Base-by-base conservation (phyloP, 2,797 vertebrate genomes). In the Acestrorhynchus altus region DNA sequence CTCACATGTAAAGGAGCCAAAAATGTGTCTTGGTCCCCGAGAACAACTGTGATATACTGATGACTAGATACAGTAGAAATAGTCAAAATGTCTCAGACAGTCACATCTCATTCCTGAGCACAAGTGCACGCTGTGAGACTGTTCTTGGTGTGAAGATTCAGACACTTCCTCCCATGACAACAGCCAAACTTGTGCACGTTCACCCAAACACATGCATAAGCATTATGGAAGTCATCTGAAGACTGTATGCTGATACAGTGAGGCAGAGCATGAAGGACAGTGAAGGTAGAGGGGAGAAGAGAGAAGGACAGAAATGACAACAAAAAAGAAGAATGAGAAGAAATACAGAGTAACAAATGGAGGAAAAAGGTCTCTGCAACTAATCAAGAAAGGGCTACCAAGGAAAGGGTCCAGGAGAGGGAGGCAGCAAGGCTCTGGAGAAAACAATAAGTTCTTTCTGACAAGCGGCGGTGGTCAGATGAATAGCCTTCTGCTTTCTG, bases 391-490 rank as follows among this genome's bases (percentile, higher is more conserved):
- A 64, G 60, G 24, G 67, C 16, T 66, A 72, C 70, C 47, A 57
- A n/a, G n/a, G n/a, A n/a, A n/a, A n/a, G 68, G 40, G 57, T 70
- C 49, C 28, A 18, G 66, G 61, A 63, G 44, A 75, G 46, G 40
- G 64, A 66, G 28, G 69, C 8, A 71, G 57, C 77, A 42, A 52
- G 69, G 54, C 24, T 67, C 70, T 49, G 51, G 47, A 74, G 71
- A 72, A 80, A 75, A 60, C 26, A 80, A 84, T 87, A 86, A 88
- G 86, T 80, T 82, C 87, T 83, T 83, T 85, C 87, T 86, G 87
- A 89, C 87, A 85, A 84, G 79, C 83, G 64, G 77, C 65, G 83
- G 85, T 83, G 84, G 85, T 87, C 83, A 88, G 90, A 92, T 94
- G 90, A 87, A 93, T 93, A 88, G 75, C 51, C 60, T 78, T 85